Conservation (phyloP, 2,888 invertebrate species). For the Microchrysa polita region DNA sequence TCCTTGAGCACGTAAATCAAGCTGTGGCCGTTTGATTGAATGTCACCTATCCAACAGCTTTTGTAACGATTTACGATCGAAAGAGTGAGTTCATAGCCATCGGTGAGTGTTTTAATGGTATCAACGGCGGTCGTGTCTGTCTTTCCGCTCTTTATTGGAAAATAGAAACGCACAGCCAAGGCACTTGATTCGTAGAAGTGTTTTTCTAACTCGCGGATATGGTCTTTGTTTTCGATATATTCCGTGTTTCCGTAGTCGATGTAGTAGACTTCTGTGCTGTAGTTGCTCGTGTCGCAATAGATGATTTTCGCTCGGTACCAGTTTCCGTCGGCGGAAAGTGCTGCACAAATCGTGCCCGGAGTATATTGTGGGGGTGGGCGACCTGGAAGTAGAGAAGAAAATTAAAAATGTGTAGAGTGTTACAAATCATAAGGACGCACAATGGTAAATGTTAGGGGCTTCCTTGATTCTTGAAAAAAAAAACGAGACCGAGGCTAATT, state of each 20-base stretch:
- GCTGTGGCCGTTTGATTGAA: constrained; percentile 52
- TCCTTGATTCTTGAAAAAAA: no score
- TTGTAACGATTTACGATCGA: constrained; percentile 49
- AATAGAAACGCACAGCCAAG: constrained; percentile 60
- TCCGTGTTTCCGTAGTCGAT: constrained; percentile 79
- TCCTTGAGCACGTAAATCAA: constrained; percentile 57
- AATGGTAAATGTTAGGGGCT: no score
- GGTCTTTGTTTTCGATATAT: constrained; percentile 62
- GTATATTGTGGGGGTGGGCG: constrained; percentile 64
- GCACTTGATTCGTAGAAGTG: constrained; percentile 62
- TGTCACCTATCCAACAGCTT: constrained; percentile 47
- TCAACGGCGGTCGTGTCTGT: constrained; percentile 49
- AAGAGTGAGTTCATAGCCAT: constrained; percentile 46
- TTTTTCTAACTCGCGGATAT: constrained; percentile 66
- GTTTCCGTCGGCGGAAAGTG: constrained; percentile 70
- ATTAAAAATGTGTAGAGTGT: no score
- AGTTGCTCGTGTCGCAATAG: constrained; percentile 61
- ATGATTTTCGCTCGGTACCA: constrained; percentile 76
- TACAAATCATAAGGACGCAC: no score
- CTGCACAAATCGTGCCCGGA: constrained; percentile 70
- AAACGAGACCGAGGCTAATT: no score
- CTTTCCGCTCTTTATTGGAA: constrained; percentile 56
- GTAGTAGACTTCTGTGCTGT: constrained; percentile 67
- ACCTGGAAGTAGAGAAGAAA: constrained; percentile 54
- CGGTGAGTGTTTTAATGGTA: constrained; percentile 45